Percentiles rank a stretch among this genome's conserved stretches.
Conservation (phyloP, 2,888 invertebrate genomes). For the Chalcis sispes region DNA sequence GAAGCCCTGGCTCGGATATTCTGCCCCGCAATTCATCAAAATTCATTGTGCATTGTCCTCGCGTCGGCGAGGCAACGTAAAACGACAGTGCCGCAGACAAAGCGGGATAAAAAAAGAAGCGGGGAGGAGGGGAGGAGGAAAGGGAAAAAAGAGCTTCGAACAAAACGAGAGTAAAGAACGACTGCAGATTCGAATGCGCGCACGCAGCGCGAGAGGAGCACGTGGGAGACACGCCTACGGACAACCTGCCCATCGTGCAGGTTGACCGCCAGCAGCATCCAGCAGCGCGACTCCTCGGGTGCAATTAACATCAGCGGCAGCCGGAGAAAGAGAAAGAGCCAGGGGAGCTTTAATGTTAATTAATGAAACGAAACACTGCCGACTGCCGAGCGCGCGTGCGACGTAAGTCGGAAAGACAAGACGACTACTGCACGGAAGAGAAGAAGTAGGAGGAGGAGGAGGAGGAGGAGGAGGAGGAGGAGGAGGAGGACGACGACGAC, state of each 20-base stretch:
- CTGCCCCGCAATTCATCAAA: slow-evolving; percentile 45
- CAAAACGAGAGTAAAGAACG: slow-evolving; percentile 11
- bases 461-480: background rate
- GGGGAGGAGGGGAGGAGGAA: slow-evolving; percentile 41
- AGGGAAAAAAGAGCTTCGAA: slow-evolving; percentile 44
- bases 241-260: slow-evolving; percentile 58
- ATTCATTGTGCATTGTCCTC: slow-evolving; percentile 55
- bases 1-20: background rate
- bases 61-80: slow-evolving; percentile 6
- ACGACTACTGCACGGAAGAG: too few species aligned
- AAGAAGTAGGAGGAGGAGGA: background rate
- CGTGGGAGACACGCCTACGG: slow-evolving; percentile 66
- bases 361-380: slow-evolving; percentile 66
- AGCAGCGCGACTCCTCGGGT: slow-evolving; percentile 41
- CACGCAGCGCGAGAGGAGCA: slow-evolving; percentile 53
- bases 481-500: slow-evolving; percentile 12
- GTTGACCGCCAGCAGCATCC: slow-evolving; percentile 3
- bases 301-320: slow-evolving; percentile 73
- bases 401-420: background rate
- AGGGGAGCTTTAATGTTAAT: slow-evolving; percentile 69
- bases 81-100: slow-evolving; percentile 4
- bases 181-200: slow-evolving; percentile 24
- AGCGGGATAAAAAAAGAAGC: slow-evolving; percentile 36
- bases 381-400: too few species aligned
- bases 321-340: slow-evolving; percentile 60